Base-by-base conservation (phyloP, 1,140 invertebrate species). In the Listronotus bonariensis region DNA sequence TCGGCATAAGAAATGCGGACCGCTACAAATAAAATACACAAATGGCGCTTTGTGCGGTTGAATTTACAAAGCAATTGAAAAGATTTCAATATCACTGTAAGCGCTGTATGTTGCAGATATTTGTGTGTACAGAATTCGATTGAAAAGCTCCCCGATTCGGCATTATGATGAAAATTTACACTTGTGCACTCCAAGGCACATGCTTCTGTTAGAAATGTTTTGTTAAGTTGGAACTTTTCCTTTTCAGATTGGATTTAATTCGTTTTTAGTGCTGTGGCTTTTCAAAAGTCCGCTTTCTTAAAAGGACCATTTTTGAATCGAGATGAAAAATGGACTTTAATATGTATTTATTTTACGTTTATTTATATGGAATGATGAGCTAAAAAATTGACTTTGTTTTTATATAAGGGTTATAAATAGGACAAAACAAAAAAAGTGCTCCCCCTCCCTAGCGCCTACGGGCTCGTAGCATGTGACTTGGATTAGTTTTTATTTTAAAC, bases 141-240 rank as follows among this genome's bases (percentile, higher is more conserved):
- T 73, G 71, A 75, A 75, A 74, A 65, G 68, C 51, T 63, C 68
- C 64, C 42, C 71, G 69, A 73, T 76, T 76, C 67, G 66, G 68
- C 64, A 76, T 77, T 77, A 74, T 77, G 75, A 76, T 77, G 76
- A 77, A 77, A 77, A 77, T 77, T 77, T 76, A 77, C 76, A 77
- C 76, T 77, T 76, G 75, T 77, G 76, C 76, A 77, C 76, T 77
- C 75, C 74, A 77, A 76, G 74, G 73, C 75, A 74, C 70, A 71
- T 71, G 75, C 74, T 64, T 54, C 53, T 55, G 51, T 55, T 43
- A 36, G 36, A 68, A 70, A 67, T 63, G 69, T 72, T 69, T 70
- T 74, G 71, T 73, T 59, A 71, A 69, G 60, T 69, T 66, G 69
- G 69, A 67, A 75, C 73, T 73, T 77, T 76, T 73, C 62, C 71